phyloP scores from a whole-genome alignment of 1,140 invertebrate species.

The Eumaeus atala region DNA sequence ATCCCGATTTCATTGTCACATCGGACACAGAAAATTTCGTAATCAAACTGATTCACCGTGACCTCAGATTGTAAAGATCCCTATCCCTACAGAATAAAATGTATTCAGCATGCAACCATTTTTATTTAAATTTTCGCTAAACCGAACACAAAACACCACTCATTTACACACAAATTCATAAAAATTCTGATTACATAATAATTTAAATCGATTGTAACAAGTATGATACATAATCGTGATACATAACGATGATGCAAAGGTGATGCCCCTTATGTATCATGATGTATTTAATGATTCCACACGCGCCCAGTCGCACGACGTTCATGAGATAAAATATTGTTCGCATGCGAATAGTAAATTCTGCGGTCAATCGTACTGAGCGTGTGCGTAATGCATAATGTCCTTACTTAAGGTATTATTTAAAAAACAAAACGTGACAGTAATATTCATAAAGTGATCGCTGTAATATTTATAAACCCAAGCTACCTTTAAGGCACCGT shows the following conservation, averaged over 20 bases:
- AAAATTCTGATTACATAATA: not conserved
- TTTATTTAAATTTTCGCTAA: too few species aligned
- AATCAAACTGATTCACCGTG: too few species aligned
- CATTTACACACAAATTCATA: too few species aligned
- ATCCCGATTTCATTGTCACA: too few species aligned
- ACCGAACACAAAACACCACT: too few species aligned
- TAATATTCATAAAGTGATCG: not conserved
- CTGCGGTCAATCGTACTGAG: conserved; percentile 35
- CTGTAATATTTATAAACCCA: too few species aligned
- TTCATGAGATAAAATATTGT: conserved; percentile 41
- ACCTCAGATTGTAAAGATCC: too few species aligned
- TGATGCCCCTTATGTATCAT: conserved; percentile 20
- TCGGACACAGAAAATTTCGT: too few species aligned
- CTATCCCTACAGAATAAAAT: too few species aligned
- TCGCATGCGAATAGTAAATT: conserved; percentile 31
- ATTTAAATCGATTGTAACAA: not conserved
- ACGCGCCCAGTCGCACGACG: conserved; percentile 28
- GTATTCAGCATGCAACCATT: too few species aligned
- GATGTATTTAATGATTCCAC: conserved; percentile 38
- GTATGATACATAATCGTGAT: conserved; percentile 3
- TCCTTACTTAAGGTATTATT: conserved; percentile 2
- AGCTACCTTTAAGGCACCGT: too few species aligned
- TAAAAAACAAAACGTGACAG: conserved; percentile 3
- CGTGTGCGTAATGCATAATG: conserved; percentile 35
- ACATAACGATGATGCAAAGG: not conserved